Evolutionary conservation across 2,797 vertebrate genomes (phyloP), one percentile per base, ranked within the genome.

Genomic region (Crocidura indochinensis): DNA sequence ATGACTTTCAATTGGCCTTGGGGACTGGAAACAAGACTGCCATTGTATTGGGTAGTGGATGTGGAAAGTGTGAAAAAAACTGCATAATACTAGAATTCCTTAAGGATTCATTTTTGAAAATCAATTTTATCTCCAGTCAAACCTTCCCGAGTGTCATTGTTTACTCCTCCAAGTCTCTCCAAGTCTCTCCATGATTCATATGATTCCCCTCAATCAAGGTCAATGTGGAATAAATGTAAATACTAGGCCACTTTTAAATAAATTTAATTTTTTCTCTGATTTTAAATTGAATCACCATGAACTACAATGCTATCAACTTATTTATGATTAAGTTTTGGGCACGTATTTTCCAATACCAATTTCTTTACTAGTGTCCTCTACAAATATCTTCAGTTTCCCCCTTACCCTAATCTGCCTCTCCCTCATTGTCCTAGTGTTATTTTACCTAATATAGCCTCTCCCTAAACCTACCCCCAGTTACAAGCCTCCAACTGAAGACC

Each of bases 11-110:
- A 95, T 96, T 93, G 96, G 97, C 93, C 68, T 60, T 26, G 87
- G 91, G 93, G 81, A 92, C 94, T 0, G 6, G 83, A 79, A 97
- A 98, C 97, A 97, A 97, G 95, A 95, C 84, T 14, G 0, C 92
- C 94, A 97, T 98, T 98, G 97, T 97, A 91, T 92, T 97, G 62
- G 85, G 56, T 96, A 92, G 92, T 95, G 97, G 93, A 94, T 97
- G 96, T 86, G 86, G 82, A 94, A 95, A 93, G 93, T 95, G 94
- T 96, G 96, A 95, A 97, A 95, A 38, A 92, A 79, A 94, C 92
- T 81, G 62, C 87, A 92, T 95, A 96, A 94, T 93, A 88, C 90
- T 93, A 95, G 79, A 93, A 6, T 91, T 95, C 94, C 95, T 91
- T 90, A 94, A 85, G 17, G 93, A 87, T 94, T 95, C 68, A 12